Conservation (phyloP, 1,140 invertebrate species). For the Himalopsyche phryganea region DNA sequence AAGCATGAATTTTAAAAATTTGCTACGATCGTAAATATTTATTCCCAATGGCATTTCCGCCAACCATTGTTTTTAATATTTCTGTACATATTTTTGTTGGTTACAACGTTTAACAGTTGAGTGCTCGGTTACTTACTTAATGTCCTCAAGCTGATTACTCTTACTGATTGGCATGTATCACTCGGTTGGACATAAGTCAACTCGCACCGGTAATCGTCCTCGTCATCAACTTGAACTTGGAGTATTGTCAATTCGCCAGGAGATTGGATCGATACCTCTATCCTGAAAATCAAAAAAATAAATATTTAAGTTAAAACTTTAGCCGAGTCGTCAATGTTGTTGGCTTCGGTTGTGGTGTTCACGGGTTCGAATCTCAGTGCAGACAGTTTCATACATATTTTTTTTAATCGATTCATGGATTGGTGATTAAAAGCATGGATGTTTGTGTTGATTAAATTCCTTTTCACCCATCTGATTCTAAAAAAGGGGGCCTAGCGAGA, state of each 20-base stretch:
- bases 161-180: constrained; percentile 19
- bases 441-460: too few relatives aligned
- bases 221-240: constrained; percentile 23
- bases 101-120: too few relatives aligned
- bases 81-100: too few relatives aligned
- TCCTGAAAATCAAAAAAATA: constrained; percentile 13
- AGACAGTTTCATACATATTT: not conserved
- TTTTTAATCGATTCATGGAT: not conserved
- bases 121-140: constrained; percentile 29
- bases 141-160: constrained; percentile 17
- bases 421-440: not conserved
- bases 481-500: too few relatives aligned
- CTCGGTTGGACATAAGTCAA: constrained; percentile 24
- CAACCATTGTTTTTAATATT: too few relatives aligned
- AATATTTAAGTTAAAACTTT: not conserved
- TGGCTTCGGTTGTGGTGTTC: too few relatives aligned
- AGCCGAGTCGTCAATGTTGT: too few relatives aligned
- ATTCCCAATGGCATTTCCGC: too few relatives aligned
- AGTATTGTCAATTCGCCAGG: constrained; percentile 20
- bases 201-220: constrained; percentile 26
- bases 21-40: too few relatives aligned
- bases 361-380: too few relatives aligned
- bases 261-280: constrained; percentile 9
- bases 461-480: too few relatives aligned
- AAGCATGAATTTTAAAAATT: too few relatives aligned